Percentiles rank a stretch among this genome's conserved stretches.
phyloP scores from a whole-genome alignment of 2,797 vertebrate species.

The Hyperoplus lanceolatus region DNA sequence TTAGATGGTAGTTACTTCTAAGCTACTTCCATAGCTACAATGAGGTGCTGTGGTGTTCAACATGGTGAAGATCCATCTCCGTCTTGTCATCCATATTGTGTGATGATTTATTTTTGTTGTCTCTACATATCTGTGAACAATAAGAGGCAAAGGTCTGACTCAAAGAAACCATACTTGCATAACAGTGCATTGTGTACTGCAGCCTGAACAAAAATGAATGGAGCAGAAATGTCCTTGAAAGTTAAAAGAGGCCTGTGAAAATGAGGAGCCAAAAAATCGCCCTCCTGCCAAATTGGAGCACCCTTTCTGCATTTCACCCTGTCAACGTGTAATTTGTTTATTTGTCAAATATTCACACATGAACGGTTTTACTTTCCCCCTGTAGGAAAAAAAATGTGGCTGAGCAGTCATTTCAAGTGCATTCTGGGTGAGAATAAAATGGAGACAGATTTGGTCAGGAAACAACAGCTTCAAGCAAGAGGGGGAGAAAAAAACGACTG shows the following conservation, averaged over 20 bases:
- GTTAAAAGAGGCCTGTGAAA: constrained; percentile 65
- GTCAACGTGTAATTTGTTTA: constrained; percentile 67
- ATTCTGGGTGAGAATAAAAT: constrained; percentile 40
- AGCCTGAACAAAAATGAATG: constrained; percentile 63
- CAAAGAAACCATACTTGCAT: constrained; percentile 43
- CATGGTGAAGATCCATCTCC: constrained; percentile 14
- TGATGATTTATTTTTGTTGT: background rate
- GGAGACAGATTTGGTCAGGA: constrained; percentile 28
- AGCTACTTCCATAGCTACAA: too few species aligned
- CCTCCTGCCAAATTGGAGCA: constrained; percentile 43
- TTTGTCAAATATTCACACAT: constrained; percentile 73
- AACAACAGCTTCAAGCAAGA: constrained; percentile 56
- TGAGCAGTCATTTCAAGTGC: constrained; percentile 30
- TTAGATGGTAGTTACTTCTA: constrained; percentile 14
- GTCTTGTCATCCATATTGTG: background rate
- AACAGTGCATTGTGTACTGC: constrained; percentile 48
- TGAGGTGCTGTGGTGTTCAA: background rate
- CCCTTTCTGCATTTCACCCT: constrained; percentile 54
- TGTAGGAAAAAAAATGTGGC: constrained; percentile 50
- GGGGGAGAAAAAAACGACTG: background rate
- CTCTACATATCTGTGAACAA: constrained; percentile 4
- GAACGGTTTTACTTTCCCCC: constrained; percentile 49
- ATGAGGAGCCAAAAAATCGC: constrained; percentile 38
- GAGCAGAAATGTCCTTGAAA: constrained; percentile 75
- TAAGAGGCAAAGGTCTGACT: background rate